These are phyloP conservation scores for Harpalus rufipes DNA, from an alignment of 2,888 invertebrate species.

Conservation along the genomic window DNA sequence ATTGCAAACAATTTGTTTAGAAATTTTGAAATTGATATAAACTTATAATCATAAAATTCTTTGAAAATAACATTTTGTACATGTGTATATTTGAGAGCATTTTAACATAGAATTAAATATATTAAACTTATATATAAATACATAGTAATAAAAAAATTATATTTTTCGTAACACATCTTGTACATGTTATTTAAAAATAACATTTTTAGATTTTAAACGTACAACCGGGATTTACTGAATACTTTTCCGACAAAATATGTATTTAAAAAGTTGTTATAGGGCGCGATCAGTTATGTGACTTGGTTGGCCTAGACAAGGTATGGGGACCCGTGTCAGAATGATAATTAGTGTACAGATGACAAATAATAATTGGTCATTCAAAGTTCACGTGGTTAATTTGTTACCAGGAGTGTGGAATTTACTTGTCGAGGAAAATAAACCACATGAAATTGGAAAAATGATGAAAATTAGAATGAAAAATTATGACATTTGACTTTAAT, in stretches of 20 bases:
- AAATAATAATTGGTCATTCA: too few species aligned
- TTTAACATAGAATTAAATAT: slow-evolving; percentile 49
- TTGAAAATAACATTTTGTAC: slow-evolving; percentile 60
- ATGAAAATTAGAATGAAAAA: too few species aligned
- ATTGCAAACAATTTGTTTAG: slow-evolving; percentile 55
- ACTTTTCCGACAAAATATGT: background rate
- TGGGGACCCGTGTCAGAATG: too few species aligned
- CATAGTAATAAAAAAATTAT: slow-evolving; percentile 41
- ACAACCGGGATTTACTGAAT: background rate
- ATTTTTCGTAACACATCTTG: slow-evolving; percentile 31
- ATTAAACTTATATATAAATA: slow-evolving; percentile 56
- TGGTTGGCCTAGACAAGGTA: too few species aligned
- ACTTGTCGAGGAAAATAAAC: too few species aligned
- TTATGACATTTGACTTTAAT: too few species aligned
- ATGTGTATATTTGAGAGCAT: slow-evolving; percentile 54
- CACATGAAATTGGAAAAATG: too few species aligned
- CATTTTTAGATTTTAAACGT: slow-evolving; percentile 19
- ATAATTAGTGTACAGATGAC: too few species aligned
- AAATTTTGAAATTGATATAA: slow-evolving; percentile 61
- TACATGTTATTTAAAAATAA: slow-evolving; percentile 46
- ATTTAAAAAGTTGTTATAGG: too few species aligned
- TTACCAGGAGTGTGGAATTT: too few species aligned
- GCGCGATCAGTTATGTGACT: too few species aligned
- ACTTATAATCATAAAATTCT: slow-evolving; percentile 19
- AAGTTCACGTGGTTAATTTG: too few species aligned